phyloP scores from a whole-genome alignment of 2,888 invertebrate genomes.

The Lepidocyrtinus sp. region DNA sequence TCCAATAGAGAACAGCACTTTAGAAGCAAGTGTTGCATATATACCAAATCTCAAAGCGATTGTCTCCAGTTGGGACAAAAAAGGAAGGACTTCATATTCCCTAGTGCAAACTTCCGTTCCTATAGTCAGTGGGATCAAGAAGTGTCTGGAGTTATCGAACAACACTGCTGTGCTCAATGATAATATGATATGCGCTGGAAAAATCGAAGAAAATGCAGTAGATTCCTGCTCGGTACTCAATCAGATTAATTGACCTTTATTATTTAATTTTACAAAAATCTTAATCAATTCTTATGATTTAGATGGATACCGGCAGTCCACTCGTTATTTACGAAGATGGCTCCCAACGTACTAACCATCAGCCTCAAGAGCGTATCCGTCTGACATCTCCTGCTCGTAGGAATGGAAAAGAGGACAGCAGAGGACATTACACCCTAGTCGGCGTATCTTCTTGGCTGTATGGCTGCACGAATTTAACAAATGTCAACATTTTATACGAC shows the following conservation, averaged over 20 bases:
- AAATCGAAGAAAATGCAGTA: conserved; percentile 38
- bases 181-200: conserved; percentile 63
- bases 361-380: too few relatives aligned
- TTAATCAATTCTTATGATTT: background rate
- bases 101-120: conserved; percentile 28
- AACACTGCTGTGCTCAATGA: conserved; percentile 43
- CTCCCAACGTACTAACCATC: background rate
- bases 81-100: conserved; percentile 40
- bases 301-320: conserved; percentile 63
- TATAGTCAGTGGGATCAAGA: conserved; percentile 28
- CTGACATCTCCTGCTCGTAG: too few relatives aligned
- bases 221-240: conserved; percentile 53
- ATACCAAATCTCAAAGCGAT: conserved; percentile 19
- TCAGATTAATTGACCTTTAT: conserved; percentile 6
- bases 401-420: conserved; percentile 2
- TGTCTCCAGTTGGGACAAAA: conserved; percentile 50
- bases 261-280: too few relatives aligned
- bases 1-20: too few relatives aligned
- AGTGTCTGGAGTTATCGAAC: conserved; percentile 21
- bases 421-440: conserved; percentile 48
- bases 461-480: conserved; percentile 44
- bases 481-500: conserved; percentile 43
- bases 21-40: too few relatives aligned
- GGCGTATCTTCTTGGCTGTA: conserved; percentile 64
- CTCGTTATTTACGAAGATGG: conserved; percentile 45